Evolutionary conservation across 2,888 invertebrate genomes (phyloP).

Genomic region (Sesamia inferens): DNA sequence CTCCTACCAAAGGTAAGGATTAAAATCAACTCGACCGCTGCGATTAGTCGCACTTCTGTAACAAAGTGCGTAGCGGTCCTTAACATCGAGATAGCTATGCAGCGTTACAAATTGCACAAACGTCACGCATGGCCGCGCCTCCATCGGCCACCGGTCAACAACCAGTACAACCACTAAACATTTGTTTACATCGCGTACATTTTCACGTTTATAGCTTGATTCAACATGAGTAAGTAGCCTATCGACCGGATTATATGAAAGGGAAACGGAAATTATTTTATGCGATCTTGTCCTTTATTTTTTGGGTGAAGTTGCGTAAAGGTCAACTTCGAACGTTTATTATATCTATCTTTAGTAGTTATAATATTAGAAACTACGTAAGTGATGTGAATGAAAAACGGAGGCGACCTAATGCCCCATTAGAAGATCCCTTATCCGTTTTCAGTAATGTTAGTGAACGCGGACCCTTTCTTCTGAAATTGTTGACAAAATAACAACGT

Average conservation of each 20-base stretch:
- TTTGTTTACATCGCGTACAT: constrained; percentile 44
- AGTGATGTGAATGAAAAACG: not conserved
- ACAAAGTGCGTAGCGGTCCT: constrained; percentile 19
- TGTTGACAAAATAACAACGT: not conserved
- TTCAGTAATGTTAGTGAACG: not conserved
- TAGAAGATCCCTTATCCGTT: not conserved
- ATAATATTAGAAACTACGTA: not conserved
- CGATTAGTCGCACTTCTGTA: constrained; percentile 9
- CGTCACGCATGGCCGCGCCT: constrained; percentile 55
- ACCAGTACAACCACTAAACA: constrained; percentile 53
- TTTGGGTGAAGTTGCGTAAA: not conserved
- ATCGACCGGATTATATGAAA: constrained; percentile 11
- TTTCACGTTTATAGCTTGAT: constrained; percentile 29
- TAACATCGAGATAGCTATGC: constrained; percentile 42
- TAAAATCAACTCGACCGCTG: not conserved
- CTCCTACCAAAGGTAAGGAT: not conserved
- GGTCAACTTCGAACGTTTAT: not conserved
- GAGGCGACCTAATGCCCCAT: not conserved
- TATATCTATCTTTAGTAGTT: not conserved
- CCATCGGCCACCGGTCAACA: constrained; percentile 32
- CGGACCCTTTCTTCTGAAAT: not conserved
- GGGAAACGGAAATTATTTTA: constrained; percentile 16
- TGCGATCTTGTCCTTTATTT: constrained; percentile 6
- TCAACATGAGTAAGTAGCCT: constrained; percentile 6
- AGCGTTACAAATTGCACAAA: constrained; percentile 53